Evolutionary conservation across 1,140 invertebrate species (phyloP).

Genomic region (Archivesica marissinica): DNA sequence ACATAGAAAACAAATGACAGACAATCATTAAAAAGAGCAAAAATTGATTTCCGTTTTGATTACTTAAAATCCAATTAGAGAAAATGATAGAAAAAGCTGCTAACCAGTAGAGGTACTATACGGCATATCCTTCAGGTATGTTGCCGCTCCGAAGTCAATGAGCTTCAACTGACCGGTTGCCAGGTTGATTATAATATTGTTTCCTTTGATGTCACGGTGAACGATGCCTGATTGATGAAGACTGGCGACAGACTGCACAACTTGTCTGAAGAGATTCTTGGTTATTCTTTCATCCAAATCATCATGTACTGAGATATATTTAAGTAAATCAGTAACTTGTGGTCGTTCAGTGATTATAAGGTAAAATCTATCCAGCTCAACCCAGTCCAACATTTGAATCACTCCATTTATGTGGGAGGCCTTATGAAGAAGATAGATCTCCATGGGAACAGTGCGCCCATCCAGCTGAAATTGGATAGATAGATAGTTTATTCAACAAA

Average conservation of each 20-base stretch:
- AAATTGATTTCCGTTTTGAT: no score
- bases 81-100: slow-evolving; percentile 66
- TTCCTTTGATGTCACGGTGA: slow-evolving; percentile 90
- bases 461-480: slow-evolving; percentile 67
- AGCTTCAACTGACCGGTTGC: slow-evolving; percentile 86
- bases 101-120: slow-evolving; percentile 90
- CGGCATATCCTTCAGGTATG: slow-evolving; percentile 86
- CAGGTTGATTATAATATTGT: slow-evolving; percentile 88
- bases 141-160: slow-evolving; percentile 90
- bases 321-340: slow-evolving; percentile 88
- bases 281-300: slow-evolving; percentile 86
- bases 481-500: slow-evolving; percentile 1
- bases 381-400: slow-evolving; percentile 88
- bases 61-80: neutral
- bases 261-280: slow-evolving; percentile 86
- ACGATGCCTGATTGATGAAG: slow-evolving; percentile 84
- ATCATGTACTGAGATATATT: slow-evolving; percentile 89
- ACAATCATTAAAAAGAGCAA: no score
- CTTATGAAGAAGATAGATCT: slow-evolving; percentile 87
- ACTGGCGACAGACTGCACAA: slow-evolving; percentile 82
- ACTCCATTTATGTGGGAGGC: slow-evolving; percentile 86
- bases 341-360: slow-evolving; percentile 89
- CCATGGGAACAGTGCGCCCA: slow-evolving; percentile 86
- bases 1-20: no score
- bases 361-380: slow-evolving; percentile 85